Percentiles rank a stretch among this genome's conserved stretches.
Evolutionary conservation across 2,888 invertebrate species (phyloP).

Genomic region (Drosophila buzzatii): DNA sequence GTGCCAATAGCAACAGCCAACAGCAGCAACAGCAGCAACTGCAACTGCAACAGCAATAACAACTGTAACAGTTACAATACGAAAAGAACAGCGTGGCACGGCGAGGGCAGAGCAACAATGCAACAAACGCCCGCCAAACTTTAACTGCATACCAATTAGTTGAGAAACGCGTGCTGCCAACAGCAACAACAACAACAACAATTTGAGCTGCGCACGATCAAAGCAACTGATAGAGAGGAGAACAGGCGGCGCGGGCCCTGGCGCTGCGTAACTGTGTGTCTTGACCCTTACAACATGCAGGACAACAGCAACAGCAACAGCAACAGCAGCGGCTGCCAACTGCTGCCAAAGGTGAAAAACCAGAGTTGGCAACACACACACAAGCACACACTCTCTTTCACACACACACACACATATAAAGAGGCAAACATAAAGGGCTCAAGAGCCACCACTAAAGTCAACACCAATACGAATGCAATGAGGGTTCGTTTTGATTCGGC

Average conservation of each 20-base stretch:
- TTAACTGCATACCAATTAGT: slow-evolving; percentile 83
- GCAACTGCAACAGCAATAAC: slow-evolving; percentile 30
- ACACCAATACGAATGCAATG: slow-evolving; percentile 61
- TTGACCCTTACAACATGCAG: slow-evolving; percentile 78
- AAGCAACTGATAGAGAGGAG: slow-evolving; percentile 63
- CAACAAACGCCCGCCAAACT: slow-evolving; percentile 78
- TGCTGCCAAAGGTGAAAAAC: slow-evolving; percentile 82
- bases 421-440: slow-evolving; percentile 46
- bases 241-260: slow-evolving; percentile 28
- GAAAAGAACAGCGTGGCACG: slow-evolving; percentile 40
- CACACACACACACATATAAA: slow-evolving; percentile 9
- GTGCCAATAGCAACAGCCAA: slow-evolving; percentile 38
- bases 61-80: slow-evolving; percentile 70
- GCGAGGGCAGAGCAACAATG: slow-evolving; percentile 26
- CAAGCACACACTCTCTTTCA: slow-evolving; percentile 13
- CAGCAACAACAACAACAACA: slow-evolving; percentile 59
- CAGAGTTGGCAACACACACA: slow-evolving; percentile 71
- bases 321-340: slow-evolving; percentile 69
- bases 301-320: slow-evolving; percentile 48
- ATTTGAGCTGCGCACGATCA: slow-evolving; percentile 66
- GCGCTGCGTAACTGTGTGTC: slow-evolving; percentile 79
- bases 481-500: slow-evolving; percentile 80
- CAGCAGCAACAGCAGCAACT: slow-evolving; percentile 31
- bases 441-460: slow-evolving; percentile 68
- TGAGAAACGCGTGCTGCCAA: slow-evolving; percentile 83